Percentiles rank a stretch among this genome's conserved stretches.
Conservation (phyloP, 2,113 vertebrate genomes). For the Gavialis gangeticus region DNA sequence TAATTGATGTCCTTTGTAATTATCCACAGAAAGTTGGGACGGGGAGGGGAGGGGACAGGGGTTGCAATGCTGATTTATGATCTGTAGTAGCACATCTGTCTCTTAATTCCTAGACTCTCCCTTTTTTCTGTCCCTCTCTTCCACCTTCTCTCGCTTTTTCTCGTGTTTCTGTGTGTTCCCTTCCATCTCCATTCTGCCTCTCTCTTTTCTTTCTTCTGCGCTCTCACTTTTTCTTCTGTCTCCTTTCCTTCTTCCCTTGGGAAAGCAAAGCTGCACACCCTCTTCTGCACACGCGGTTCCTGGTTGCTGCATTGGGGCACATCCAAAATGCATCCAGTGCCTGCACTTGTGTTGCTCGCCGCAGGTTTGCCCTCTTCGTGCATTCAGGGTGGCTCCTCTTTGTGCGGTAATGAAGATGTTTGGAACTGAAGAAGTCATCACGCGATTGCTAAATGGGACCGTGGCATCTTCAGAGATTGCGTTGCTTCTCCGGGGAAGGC, state of each 20-base stretch:
- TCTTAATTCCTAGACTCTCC: neutral
- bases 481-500: neutral
- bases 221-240: too few relatives aligned
- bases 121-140: too few relatives aligned
- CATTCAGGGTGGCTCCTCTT: neutral
- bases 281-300: too few relatives aligned
- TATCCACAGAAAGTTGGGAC: neutral
- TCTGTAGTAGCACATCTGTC: neutral
- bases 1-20: slow-evolving; percentile 46
- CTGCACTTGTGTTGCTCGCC: neutral
- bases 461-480: neutral
- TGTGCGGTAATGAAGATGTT: neutral
- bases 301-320: too few relatives aligned
- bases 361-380: neutral
- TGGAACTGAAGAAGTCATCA: neutral
- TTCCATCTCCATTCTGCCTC: too few relatives aligned
- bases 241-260: fast-evolving
- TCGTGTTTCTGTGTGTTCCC: too few relatives aligned
- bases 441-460: neutral
- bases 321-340: neutral
- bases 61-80: neutral
- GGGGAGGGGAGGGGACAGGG: neutral
- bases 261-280: too few relatives aligned
- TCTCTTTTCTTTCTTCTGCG: neutral
- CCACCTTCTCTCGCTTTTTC: too few relatives aligned